Evolutionary conservation across 2,888 invertebrate species (phyloP).

Genomic region (Drosophila antonietae): DNA sequence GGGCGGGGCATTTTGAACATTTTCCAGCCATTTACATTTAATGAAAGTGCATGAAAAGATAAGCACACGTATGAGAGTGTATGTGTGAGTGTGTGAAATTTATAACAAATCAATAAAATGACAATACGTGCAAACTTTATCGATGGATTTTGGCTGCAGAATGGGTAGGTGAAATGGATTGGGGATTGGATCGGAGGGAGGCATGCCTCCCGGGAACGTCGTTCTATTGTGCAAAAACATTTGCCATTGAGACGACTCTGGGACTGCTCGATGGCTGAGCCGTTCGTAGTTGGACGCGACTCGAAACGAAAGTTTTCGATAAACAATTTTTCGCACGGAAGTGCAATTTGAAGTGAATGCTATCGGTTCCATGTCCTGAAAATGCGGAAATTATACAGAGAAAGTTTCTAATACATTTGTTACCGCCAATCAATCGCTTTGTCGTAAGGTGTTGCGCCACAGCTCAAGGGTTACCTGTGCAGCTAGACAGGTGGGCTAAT

Average conservation of each 20-base stretch:
- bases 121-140: constrained; percentile 78
- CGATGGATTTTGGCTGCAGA: constrained; percentile 33
- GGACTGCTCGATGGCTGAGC: constrained; percentile 3
- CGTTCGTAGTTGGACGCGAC: not conserved
- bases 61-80: constrained; percentile 38
- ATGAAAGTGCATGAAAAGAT: constrained; percentile 67
- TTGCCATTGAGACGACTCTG: constrained; percentile 36
- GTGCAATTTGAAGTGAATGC: constrained; percentile 78
- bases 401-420: constrained; percentile 78
- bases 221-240: constrained; percentile 58
- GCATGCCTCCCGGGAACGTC: constrained; percentile 38
- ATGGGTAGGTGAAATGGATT: not conserved
- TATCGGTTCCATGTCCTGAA: constrained; percentile 52
- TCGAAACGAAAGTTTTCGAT: constrained; percentile 67
- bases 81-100: constrained; percentile 63
- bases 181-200: not conserved
- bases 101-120: constrained; percentile 79
- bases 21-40: constrained; percentile 77
- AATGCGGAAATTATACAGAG: constrained; percentile 77
- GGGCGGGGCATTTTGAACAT: constrained; percentile 56
- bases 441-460: constrained; percentile 32
- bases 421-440: constrained; percentile 70
- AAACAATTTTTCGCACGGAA: constrained; percentile 80
- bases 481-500: not conserved
- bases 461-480: constrained; percentile 14